Percentiles rank a stretch among this genome's conserved stretches.
These are phyloP conservation scores for Elachura formosa DNA, from an alignment of 2,113 vertebrate genomes.

Conservation along the genomic window DNA sequence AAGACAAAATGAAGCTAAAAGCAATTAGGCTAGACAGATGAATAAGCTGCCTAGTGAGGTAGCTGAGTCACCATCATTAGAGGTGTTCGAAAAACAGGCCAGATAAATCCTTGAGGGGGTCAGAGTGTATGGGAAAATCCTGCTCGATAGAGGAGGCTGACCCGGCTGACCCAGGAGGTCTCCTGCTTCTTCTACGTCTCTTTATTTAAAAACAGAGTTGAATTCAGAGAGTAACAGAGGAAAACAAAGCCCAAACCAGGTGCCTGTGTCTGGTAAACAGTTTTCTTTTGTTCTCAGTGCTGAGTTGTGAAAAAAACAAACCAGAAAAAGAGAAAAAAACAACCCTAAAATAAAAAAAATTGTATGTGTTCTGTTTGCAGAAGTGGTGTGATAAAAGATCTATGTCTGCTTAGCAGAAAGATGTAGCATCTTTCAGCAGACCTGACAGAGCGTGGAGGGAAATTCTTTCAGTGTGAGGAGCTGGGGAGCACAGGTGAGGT, in stretches of 20 bases:
- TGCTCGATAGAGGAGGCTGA: slow-evolving; percentile 65
- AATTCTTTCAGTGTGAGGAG: slow-evolving; percentile 41
- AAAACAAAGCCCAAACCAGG: slow-evolving; percentile 55
- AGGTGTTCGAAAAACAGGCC: slow-evolving; percentile 58
- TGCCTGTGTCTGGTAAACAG: slow-evolving; percentile 48
- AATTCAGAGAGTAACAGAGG: slow-evolving; percentile 46
- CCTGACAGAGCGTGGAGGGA: neutral
- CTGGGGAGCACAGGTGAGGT: slow-evolving; percentile 47
- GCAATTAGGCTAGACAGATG: slow-evolving; percentile 57
- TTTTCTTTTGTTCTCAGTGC: slow-evolving; percentile 37
- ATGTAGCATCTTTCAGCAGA: slow-evolving; percentile 44
- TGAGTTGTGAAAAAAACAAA: neutral
- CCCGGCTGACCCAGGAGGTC: slow-evolving; percentile 49
- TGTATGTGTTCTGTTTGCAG: neutral
- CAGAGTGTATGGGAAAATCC: slow-evolving; percentile 70
- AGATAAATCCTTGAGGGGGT: slow-evolving; percentile 69
- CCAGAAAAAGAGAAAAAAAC: neutral
- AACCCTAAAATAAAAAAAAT: slow-evolving; percentile 8
- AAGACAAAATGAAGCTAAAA: slow-evolving; percentile 45
- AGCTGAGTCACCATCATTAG: slow-evolving; percentile 69
- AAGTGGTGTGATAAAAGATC: slow-evolving; percentile 33
- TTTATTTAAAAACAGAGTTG: slow-evolving; percentile 58
- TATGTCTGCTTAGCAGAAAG: slow-evolving; percentile 12
- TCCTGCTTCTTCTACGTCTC: slow-evolving; percentile 39
- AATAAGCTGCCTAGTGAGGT: slow-evolving; percentile 64